Conservation (phyloP, 2,888 invertebrate genomes). For the Amaurobius ferox region DNA sequence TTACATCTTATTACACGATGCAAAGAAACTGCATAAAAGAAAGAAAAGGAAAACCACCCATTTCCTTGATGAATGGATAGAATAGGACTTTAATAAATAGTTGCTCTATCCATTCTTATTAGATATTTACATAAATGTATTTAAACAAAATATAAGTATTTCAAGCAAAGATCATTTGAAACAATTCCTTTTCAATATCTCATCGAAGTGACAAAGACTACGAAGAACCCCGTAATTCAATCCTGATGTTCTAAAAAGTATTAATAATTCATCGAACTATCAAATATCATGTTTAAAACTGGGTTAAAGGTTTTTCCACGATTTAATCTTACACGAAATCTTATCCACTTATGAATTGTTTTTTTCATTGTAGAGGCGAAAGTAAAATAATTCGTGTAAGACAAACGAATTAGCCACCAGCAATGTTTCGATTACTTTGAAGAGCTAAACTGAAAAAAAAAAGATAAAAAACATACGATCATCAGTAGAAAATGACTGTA, state of each 20-base stretch:
- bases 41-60: too few relatives aligned
- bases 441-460: not conserved
- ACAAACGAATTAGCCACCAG: not conserved
- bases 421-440: not conserved
- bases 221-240: not conserved
- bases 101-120: too few relatives aligned
- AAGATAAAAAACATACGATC: too few relatives aligned
- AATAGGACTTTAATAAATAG: too few relatives aligned
- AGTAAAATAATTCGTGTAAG: not conserved
- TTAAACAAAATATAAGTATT: too few relatives aligned
- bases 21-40: too few relatives aligned
- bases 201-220: not conserved
- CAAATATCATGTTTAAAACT: conserved; percentile 10
- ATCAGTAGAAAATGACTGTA: too few relatives aligned
- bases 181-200: too few relatives aligned
- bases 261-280: conserved; percentile 16
- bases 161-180: too few relatives aligned
- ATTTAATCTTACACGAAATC: not conserved
- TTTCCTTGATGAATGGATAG: too few relatives aligned
- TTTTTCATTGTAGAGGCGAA: not conserved
- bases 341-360: not conserved
- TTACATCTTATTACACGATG: too few relatives aligned
- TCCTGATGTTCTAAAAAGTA: not conserved
- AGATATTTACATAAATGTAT: too few relatives aligned
- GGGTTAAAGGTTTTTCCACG: conserved; percentile 13